Evolutionary conservation across 2,797 vertebrate genomes (phyloP).

Genomic region (Phyllotis vaccarum): DNA sequence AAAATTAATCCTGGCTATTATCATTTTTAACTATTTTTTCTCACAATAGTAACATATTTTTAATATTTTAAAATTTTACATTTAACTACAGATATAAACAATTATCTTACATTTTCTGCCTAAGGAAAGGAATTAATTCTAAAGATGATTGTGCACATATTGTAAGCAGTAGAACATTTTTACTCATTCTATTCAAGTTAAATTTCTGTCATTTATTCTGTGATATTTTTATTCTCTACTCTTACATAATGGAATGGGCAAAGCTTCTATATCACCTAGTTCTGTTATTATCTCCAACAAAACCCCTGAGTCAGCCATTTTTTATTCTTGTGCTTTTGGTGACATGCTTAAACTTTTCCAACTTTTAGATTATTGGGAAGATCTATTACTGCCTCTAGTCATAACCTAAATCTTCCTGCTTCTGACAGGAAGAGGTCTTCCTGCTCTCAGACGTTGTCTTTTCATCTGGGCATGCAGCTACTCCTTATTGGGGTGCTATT

Average conservation of each 20-base stretch:
- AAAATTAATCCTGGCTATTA: constrained; percentile 7
- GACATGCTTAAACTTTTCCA: constrained; percentile 67
- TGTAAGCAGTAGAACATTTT: neutral
- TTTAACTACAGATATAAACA: neutral
- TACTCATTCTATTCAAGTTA: neutral
- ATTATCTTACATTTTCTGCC: constrained; percentile 33
- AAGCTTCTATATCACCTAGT: constrained; percentile 60
- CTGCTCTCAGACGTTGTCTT: constrained; percentile 63
- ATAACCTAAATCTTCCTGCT: constrained; percentile 72
- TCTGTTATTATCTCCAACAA: constrained; percentile 67
- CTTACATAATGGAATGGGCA: neutral
- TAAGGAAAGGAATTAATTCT: neutral
- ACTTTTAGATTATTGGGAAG: constrained; percentile 6
- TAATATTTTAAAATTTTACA: neutral
- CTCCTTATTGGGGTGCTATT: constrained; percentile 71
- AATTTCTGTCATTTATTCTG: constrained; percentile 29
- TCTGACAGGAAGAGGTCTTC: constrained; percentile 51
- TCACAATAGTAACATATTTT: neutral
- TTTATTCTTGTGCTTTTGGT: constrained; percentile 43
- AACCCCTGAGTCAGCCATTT: constrained; percentile 71
- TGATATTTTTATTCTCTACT: constrained; percentile 35
- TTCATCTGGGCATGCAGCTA: constrained; percentile 36
- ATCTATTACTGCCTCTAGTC: constrained; percentile 71
- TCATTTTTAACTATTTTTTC: neutral
- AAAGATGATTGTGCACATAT: neutral